Percentiles rank a stretch among this genome's conserved stretches.
These are phyloP conservation scores for Melanotaenia trifasciata DNA, from an alignment of 2,797 vertebrate species.

Conservation along the genomic window DNA sequence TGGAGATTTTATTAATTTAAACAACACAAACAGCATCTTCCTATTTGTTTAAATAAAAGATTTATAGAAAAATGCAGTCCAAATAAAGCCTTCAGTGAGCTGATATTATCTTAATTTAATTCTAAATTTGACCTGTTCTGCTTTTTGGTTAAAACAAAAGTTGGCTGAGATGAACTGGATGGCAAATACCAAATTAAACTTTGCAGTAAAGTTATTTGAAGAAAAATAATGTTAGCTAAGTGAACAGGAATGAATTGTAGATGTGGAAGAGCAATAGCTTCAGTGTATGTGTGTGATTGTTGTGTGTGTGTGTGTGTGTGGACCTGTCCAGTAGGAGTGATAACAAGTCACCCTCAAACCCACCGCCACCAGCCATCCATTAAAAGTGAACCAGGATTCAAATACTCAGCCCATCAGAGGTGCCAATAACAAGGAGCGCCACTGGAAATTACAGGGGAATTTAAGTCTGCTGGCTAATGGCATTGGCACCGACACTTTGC, in stretches of 20 bases:
- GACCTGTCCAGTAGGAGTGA: slow-evolving; percentile 55
- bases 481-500: slow-evolving; percentile 76
- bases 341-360: slow-evolving; percentile 56
- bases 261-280: neutral
- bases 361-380: slow-evolving; percentile 70
- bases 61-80: neutral
- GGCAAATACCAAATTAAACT: neutral
- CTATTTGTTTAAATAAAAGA: neutral
- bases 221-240: neutral
- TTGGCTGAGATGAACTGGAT: neutral
- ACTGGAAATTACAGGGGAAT: slow-evolving; percentile 83
- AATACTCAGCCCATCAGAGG: slow-evolving; percentile 78
- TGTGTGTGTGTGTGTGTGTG: slow-evolving; percentile 3
- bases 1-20: neutral
- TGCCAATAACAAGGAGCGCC: slow-evolving; percentile 80
- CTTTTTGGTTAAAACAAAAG: neutral
- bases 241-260: neutral
- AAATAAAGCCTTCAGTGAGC: neutral
- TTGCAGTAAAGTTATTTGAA: neutral
- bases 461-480: slow-evolving; percentile 78
- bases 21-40: neutral
- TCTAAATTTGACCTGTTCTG: neutral
- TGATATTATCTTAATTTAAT: neutral
- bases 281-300: neutral
- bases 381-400: slow-evolving; percentile 78